phyloP scores from a whole-genome alignment of 2,113 vertebrate genomes.

The Hippopotamus amphibius region DNA sequence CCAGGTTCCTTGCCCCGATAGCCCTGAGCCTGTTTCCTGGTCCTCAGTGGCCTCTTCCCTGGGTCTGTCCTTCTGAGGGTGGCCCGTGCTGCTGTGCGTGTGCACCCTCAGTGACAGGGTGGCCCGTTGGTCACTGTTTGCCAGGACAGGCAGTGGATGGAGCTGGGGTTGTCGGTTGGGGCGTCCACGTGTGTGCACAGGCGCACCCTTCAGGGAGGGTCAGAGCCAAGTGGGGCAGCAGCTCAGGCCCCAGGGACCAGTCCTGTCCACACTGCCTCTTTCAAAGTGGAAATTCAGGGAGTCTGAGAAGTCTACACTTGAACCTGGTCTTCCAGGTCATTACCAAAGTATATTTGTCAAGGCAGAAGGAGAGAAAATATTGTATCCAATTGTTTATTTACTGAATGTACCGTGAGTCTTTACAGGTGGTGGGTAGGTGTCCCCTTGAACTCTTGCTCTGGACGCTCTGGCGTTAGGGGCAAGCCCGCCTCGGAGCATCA shows the following conservation, averaged over 20 bases:
- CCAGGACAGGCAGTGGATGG: rapidly evolving
- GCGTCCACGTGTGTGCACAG: rapidly evolving
- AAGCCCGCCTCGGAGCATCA: not conserved
- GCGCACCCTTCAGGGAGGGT: not conserved
- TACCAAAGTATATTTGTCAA: not conserved
- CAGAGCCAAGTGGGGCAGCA: rapidly evolving
- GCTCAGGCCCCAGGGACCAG: not conserved
- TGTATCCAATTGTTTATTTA: not conserved
- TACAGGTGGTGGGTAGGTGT: not conserved
- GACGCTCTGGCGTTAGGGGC: not conserved
- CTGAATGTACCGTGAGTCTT: not conserved
- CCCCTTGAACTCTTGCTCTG: not conserved
- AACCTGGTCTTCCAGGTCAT: not conserved
- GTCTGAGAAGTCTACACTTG: not conserved
- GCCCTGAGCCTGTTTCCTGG: not conserved
- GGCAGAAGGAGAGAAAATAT: not conserved
- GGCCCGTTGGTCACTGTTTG: not conserved
- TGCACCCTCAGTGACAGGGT: rapidly evolving
- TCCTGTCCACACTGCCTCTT: not conserved
- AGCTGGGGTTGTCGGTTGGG: not conserved
- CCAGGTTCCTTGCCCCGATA: not conserved
- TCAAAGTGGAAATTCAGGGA: not conserved
- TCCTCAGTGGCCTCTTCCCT: not conserved
- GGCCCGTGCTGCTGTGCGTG: not conserved
- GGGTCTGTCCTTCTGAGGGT: not conserved